Conservation (phyloP, 2,888 invertebrate genomes). For the Xestia sexstrigata region DNA sequence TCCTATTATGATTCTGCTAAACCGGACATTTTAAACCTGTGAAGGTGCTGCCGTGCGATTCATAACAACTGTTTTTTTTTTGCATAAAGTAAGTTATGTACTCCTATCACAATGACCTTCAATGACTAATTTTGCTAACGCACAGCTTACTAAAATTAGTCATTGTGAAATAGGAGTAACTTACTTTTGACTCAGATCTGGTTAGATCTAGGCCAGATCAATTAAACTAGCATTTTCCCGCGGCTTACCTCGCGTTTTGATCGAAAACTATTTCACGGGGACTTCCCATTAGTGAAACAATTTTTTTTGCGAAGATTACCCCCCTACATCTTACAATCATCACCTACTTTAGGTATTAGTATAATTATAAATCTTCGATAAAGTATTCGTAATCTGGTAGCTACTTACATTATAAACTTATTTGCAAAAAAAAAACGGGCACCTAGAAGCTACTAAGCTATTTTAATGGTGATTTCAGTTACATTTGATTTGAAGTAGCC, state of each 20-base stretch:
- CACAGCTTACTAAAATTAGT: not conserved
- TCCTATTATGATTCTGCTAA: no score
- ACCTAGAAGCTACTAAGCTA: not conserved
- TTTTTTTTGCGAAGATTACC: not conserved
- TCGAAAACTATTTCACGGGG: no score
- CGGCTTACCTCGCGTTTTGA: no score
- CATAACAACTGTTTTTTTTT: not conserved
- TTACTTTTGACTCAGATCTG: not conserved
- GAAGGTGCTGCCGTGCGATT: not conserved
- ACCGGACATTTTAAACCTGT: no score
- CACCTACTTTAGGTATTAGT: not conserved
- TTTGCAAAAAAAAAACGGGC: not conserved
- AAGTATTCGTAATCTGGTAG: not conserved
- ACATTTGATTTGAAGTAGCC: not conserved
- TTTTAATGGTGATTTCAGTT: not conserved
- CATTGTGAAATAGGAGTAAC: not conserved
- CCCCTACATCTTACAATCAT: no score
- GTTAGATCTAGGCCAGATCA: not conserved
- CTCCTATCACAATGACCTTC: not conserved
- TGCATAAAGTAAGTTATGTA: not conserved
- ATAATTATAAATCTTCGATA: not conserved
- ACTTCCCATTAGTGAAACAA: no score
- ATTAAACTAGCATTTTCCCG: no score
- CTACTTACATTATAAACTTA: not conserved
- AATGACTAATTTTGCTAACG: not conserved